Percentiles rank a stretch among this genome's conserved stretches.
These are phyloP conservation scores for Brachionus rubens DNA, from an alignment of 1,140 invertebrate species.

Conservation along the genomic window DNA sequence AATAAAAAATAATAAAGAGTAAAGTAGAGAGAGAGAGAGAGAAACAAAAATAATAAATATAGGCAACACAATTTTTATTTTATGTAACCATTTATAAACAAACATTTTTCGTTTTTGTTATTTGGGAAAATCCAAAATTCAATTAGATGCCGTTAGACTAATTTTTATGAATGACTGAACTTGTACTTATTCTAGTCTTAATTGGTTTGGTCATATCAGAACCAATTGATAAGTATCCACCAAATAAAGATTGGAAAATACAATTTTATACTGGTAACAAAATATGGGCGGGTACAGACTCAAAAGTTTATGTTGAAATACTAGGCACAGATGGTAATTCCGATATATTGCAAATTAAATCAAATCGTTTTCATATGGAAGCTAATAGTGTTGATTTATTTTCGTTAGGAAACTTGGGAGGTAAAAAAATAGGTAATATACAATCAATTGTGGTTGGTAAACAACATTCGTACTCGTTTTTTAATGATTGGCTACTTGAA, in stretches of 20 bases:
- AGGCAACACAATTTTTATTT: too few relatives aligned
- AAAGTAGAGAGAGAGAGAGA: too few relatives aligned
- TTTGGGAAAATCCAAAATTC: too few relatives aligned
- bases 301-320: conserved; percentile 9
- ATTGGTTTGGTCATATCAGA: background rate
- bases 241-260: conserved; percentile 9
- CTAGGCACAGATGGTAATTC: conserved; percentile 9
- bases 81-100: too few relatives aligned
- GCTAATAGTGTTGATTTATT: conserved; percentile 12
- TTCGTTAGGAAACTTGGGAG: background rate
- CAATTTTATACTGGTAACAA: conserved; percentile 26
- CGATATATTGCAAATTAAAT: background rate
- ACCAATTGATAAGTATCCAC: too few relatives aligned
- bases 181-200: background rate
- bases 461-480: conserved; percentile 31
- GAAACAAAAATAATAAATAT: too few relatives aligned
- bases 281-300: conserved; percentile 35
- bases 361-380: background rate
- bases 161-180: background rate
- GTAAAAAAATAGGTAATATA: conserved; percentile 8
- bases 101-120: too few relatives aligned
- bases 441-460: conserved; percentile 35
- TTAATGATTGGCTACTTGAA: conserved; percentile 25
- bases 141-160: too few relatives aligned
- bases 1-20: too few relatives aligned